Evolutionary conservation across 1,140 invertebrate species (phyloP).

Genomic region (Ceratosolen fusciceps): DNA sequence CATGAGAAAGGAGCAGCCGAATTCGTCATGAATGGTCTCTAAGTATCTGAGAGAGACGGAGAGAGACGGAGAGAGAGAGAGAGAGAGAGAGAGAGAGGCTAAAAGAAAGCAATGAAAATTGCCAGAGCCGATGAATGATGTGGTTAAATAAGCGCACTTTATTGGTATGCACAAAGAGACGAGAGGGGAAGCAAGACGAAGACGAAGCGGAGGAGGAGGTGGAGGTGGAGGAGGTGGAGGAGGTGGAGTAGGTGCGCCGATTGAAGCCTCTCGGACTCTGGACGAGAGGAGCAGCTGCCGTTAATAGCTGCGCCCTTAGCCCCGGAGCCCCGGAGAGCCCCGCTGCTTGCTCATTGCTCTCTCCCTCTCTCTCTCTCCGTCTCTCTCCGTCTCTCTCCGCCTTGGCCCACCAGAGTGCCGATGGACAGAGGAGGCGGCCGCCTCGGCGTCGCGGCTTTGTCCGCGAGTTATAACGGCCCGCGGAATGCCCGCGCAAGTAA

Average conservation of each 20-base stretch:
- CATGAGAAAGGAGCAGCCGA: not conserved
- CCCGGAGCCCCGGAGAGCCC: not conserved
- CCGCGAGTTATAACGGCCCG: constrained; percentile 19
- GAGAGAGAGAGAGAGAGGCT: not conserved
- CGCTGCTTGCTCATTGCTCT: too few relatives aligned
- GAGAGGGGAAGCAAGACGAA: not conserved
- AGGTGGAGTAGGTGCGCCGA: not conserved
- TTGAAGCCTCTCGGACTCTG: not conserved
- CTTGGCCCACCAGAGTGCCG: not conserved
- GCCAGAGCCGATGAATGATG: not conserved
- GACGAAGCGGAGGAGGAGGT: too few relatives aligned
- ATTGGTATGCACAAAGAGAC: constrained; percentile 20
- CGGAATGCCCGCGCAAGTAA: constrained; percentile 16
- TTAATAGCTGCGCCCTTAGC: not conserved
- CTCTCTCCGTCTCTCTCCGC: not conserved
- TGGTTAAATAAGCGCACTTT: constrained; percentile 8
- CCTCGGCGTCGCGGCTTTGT: not conserved
- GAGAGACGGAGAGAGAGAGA: not conserved
- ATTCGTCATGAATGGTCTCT: not conserved
- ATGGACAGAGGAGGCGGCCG: not conserved
- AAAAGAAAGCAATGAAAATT: constrained; percentile 6
- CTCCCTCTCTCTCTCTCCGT: not conserved
- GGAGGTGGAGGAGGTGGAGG: not conserved
- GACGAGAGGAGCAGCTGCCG: not conserved
- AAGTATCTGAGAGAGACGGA: not conserved